A percentile compares a stretch with the other conserved stretches of the same genome.
Conservation (phyloP, 2,113 vertebrate species). For the Dissostichus mawsoni region DNA sequence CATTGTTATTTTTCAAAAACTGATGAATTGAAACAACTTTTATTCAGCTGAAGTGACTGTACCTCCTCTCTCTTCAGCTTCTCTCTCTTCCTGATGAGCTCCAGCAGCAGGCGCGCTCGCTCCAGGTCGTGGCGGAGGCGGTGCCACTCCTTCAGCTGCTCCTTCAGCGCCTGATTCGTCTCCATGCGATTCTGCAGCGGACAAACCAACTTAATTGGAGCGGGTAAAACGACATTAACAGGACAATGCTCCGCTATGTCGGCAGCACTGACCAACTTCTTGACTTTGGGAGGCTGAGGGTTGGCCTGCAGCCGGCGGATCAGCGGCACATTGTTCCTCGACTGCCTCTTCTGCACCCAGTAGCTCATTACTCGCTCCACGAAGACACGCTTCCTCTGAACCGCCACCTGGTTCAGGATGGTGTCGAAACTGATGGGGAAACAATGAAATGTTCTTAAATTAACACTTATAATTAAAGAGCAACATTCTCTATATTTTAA, state of each 20-base stretch:
- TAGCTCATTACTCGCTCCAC: conserved; percentile 95
- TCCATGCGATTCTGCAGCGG: conserved; percentile 85
- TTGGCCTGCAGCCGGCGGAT: conserved; percentile 94
- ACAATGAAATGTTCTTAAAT: neutral
- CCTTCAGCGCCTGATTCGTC: conserved; percentile 90
- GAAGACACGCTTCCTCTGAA: conserved; percentile 95
- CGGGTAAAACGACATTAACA: neutral
- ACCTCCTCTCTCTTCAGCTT: conserved; percentile 99
- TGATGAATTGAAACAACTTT: too few species aligned
- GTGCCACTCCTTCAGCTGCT: conserved; percentile 98
- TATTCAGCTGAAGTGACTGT: neutral
- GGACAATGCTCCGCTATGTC: too few species aligned
- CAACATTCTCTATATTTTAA: neutral
- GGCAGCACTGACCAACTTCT: conserved; percentile 83
- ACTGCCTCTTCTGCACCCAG: conserved; percentile 96
- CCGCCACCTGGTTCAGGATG: conserved; percentile 96
- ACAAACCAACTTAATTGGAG: neutral
- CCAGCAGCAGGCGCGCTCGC: conserved; percentile 92
- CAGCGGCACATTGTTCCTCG: conserved; percentile 94
- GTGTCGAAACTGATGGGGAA: conserved; percentile 88
- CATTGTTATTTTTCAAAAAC: too few species aligned
- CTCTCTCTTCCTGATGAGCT: conserved; percentile 97
- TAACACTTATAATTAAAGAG: neutral
- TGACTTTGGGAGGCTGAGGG: conserved; percentile 88
- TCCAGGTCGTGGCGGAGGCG: conserved; percentile 97